A percentile compares a stretch with the other conserved stretches of the same genome.
Evolutionary conservation across 2,113 vertebrate species (phyloP).

Genomic region (Dendrocopos noguchii): DNA sequence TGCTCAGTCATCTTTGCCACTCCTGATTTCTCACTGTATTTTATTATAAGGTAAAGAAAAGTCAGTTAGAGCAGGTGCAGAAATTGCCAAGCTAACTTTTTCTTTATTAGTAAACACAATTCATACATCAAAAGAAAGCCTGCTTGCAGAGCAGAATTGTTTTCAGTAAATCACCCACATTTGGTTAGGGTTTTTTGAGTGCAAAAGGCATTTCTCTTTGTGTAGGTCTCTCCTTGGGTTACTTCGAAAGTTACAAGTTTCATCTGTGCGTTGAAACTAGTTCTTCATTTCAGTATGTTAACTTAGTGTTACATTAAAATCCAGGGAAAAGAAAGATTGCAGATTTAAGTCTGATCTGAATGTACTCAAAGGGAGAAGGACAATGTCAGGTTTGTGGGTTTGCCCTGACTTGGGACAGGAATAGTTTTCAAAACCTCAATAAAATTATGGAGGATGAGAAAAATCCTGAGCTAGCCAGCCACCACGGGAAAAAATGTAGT

Average conservation of each 20-base stretch:
- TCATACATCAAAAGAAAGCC: not conserved
- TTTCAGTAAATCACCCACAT: not conserved
- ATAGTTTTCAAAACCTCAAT: not conserved
- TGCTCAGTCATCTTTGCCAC: not conserved
- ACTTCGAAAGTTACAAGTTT: not conserved
- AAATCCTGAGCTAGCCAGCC: not conserved
- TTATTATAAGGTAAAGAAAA: not conserved
- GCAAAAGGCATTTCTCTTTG: not conserved
- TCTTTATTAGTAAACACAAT: not conserved
- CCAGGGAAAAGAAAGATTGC: not conserved
- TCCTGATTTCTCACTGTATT: not conserved
- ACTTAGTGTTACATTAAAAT: not conserved
- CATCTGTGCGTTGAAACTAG: not conserved
- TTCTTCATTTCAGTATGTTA: not conserved
- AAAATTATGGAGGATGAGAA: not conserved
- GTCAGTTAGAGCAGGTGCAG: not conserved
- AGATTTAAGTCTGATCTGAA: not conserved
- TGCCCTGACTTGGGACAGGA: not conserved
- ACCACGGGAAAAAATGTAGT: not conserved
- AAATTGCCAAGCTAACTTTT: not conserved
- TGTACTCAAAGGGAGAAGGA: not conserved
- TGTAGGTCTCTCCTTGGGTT: not conserved
- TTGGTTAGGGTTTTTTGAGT: not conserved
- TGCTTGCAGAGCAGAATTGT: not conserved
- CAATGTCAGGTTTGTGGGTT: not conserved